phyloP scores from a whole-genome alignment of 2,113 vertebrate genomes.

The Nothobranchius kuhntae region DNA sequence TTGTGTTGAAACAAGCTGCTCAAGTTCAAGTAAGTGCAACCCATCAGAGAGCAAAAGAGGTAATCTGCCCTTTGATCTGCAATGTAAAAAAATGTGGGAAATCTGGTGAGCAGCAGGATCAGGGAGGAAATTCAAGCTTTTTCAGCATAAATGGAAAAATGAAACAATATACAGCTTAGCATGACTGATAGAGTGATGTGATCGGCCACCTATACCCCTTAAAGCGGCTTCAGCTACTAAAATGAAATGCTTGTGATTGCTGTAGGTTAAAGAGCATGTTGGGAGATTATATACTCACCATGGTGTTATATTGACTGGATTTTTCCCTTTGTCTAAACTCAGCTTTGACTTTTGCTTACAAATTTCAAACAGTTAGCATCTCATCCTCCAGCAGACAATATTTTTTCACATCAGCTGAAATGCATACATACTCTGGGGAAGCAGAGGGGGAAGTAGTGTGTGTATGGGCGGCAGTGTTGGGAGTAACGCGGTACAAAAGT shows the following conservation, averaged over 20 bases:
- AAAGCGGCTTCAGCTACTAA: slow-evolving; percentile 19
- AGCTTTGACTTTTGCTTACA: neutral
- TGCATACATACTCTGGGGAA: slow-evolving; percentile 34
- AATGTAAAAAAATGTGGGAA: slow-evolving; percentile 43
- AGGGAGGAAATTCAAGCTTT: slow-evolving; percentile 45
- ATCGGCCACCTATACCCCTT: slow-evolving; percentile 34
- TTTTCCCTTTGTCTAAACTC: neutral
- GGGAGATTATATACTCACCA: too few species aligned
- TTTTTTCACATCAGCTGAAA: slow-evolving; percentile 48
- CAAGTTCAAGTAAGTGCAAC: slow-evolving; percentile 56
- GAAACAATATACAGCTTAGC: slow-evolving; percentile 47
- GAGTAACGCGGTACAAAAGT: too few species aligned
- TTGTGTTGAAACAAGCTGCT: slow-evolving; percentile 66
- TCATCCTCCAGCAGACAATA: slow-evolving; percentile 10
- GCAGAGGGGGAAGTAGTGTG: slow-evolving; percentile 44
- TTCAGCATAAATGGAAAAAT: slow-evolving; percentile 26
- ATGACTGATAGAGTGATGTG: neutral
- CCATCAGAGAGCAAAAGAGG: slow-evolving; percentile 65
- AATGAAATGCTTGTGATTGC: slow-evolving; percentile 37
- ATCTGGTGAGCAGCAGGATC: slow-evolving; percentile 39
- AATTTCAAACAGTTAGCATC: neutral
- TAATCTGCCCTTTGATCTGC: slow-evolving; percentile 70
- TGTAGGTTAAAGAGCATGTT: slow-evolving; percentile 41
- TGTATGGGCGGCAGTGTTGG: too few species aligned
- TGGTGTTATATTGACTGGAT: too few species aligned